phyloP scores from a whole-genome alignment of 2,888 invertebrate species.

The Epicampocera succincta region DNA sequence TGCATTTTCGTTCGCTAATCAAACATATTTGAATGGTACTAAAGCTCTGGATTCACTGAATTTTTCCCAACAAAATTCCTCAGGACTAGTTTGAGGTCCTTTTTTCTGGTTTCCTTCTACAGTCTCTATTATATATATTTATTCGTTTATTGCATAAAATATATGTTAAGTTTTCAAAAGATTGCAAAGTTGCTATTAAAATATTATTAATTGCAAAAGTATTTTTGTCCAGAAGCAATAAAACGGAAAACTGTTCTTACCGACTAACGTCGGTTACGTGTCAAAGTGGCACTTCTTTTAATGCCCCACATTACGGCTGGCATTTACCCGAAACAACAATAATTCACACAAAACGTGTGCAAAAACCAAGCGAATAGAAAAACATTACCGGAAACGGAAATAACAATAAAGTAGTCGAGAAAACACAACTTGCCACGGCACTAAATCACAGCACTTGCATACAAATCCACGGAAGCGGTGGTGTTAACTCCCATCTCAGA shows the following conservation, averaged over 20 bases:
- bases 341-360: slow-evolving; percentile 1
- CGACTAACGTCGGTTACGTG: slow-evolving; percentile 26
- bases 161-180: too few species aligned
- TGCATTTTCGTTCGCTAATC: too few species aligned
- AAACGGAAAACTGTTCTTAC: background rate
- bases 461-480: background rate
- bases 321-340: slow-evolving; percentile 24
- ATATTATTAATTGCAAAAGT: background rate
- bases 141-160: too few species aligned
- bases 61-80: too few species aligned
- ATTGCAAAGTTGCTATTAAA: too few species aligned
- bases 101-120: too few species aligned
- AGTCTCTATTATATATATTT: too few species aligned
- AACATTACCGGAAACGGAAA: slow-evolving; percentile 39
- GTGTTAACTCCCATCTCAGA: background rate
- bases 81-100: too few species aligned
- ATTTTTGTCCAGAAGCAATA: background rate
- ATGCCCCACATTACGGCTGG: slow-evolving; percentile 9
- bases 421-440: background rate
- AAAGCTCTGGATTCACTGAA: too few species aligned
- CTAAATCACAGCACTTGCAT: background rate
- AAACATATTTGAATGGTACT: too few species aligned
- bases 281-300: slow-evolving; percentile 23
- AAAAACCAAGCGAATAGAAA: background rate
- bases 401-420: background rate